A percentile compares a stretch with the other conserved stretches of the same genome.
phyloP scores from a whole-genome alignment of 2,797 vertebrate species.

The Sylvilagus floridanus region DNA sequence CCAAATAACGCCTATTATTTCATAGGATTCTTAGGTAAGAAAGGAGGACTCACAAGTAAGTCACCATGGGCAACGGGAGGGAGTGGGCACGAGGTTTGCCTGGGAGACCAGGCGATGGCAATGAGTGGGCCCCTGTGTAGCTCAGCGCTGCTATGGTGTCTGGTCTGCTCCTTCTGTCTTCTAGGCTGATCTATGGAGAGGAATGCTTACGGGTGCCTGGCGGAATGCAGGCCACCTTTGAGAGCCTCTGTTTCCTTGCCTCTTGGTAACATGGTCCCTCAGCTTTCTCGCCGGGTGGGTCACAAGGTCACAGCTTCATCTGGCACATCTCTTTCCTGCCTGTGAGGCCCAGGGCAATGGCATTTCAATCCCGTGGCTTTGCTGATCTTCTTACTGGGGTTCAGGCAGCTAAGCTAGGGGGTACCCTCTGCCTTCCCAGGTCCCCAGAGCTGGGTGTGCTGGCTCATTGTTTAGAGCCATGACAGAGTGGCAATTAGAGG shows the following conservation, averaged over 20 bases:
- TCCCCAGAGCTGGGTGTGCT: neutral
- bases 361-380: neutral
- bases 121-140: neutral
- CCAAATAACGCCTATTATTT: conserved; percentile 96
- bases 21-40: conserved; percentile 94
- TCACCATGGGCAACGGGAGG: conserved; percentile 65
- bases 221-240: neutral
- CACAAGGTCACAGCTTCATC: neutral
- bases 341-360: neutral
- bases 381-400: neutral
- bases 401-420: neutral
- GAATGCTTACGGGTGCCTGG: neutral
- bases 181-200: neutral
- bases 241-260: conserved; percentile 1
- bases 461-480: conserved; percentile 16
- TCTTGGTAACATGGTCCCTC: conserved; percentile 19
- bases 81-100: conserved; percentile 53
- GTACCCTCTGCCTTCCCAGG: neutral
- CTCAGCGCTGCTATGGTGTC: neutral
- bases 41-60: conserved; percentile 81
- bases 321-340: neutral
- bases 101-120: conserved; percentile 49
- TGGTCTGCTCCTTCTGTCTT: conserved; percentile 3
- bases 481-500: neutral
- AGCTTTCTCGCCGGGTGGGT: neutral